A percentile compares a stretch with the other conserved stretches of the same genome.
Evolutionary conservation across 2,888 invertebrate genomes (phyloP).

Genomic region (Proisotoma minuta): DNA sequence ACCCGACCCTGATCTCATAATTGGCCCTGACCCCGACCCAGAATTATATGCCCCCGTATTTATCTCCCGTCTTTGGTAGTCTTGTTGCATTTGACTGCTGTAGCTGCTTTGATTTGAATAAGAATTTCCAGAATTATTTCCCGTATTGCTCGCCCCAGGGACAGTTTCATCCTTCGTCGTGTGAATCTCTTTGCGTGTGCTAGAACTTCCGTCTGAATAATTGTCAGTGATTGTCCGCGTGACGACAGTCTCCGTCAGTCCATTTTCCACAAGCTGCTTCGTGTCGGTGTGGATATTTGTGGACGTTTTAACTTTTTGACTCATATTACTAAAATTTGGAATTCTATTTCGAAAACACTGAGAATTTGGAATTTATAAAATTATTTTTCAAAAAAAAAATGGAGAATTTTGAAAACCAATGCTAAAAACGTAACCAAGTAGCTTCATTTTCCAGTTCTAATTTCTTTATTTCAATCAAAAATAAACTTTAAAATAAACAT

Average conservation of each 20-base stretch:
- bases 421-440: no score
- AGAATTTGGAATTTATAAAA: no score
- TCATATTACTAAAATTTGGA: not conserved
- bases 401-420: no score
- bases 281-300: slow-evolving; percentile 20
- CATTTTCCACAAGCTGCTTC: slow-evolving; percentile 9
- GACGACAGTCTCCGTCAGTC: slow-evolving; percentile 12
- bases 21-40: not conserved
- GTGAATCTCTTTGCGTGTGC: slow-evolving; percentile 9
- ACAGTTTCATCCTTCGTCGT: slow-evolving; percentile 9
- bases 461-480: no score
- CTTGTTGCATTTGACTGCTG: not conserved
- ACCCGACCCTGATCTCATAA: not conserved
- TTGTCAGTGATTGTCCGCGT: slow-evolving; percentile 14
- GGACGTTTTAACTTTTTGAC: slow-evolving; percentile 8
- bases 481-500: no score
- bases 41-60: not conserved
- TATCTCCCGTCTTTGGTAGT: not conserved
- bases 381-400: no score
- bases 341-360: not conserved
- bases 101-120: no score
- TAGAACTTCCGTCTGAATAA: slow-evolving; percentile 11
- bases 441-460: no score
- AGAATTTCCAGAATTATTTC: no score
- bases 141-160: no score